Base-by-base conservation (phyloP, 2,888 invertebrate genomes). In the Holacanthella duospinosa region DNA sequence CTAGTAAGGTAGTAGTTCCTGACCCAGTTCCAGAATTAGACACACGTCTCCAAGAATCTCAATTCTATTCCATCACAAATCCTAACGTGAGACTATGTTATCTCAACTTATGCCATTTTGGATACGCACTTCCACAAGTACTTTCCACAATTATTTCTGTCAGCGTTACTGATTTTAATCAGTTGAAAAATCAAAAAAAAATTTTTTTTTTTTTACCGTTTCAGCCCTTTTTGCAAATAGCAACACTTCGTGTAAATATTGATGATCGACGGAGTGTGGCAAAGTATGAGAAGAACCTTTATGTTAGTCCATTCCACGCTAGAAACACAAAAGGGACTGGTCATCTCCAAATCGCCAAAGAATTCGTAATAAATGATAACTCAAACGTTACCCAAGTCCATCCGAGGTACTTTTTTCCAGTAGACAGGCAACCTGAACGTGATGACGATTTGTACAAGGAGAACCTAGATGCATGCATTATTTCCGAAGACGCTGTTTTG, bases 261-360 rank as follows among this genome's bases (percentile, higher is more conserved):
- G 29, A 55, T 2, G 59, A 65, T 1, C 59, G 62, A n/a, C 63
- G 64, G 19, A 55, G 43, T n/a, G 64, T 68, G 44, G 44, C 59
- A n/a, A 53, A 63, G 29, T 43, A 63, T 19, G 26, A 19, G 26
- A n/a, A 64, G 64, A 61, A 54, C 9, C 12, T 68, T 6, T 65
- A 68, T 44, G 66, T 67, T 1, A 63, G 67, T 1, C 60, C 66
- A n/a, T 70, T 64, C 44, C 65, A 64, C 29, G 44, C 63, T 0
- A 55, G 68, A 54, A 55, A 57, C 2, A 53, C n/a, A 19, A 43
- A 60, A 9, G 66, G 61, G 16, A 24, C 16, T 25, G 66, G 64
- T 29, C 59, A 55, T 24, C 19, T 66, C 21, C 60, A 60, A 21
- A 27, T 64, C 1, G 62, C 64, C 1, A 25, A 26, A 16, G 43